Conservation (phyloP, 2,888 invertebrate genomes). For the Tholera decimalis region DNA sequence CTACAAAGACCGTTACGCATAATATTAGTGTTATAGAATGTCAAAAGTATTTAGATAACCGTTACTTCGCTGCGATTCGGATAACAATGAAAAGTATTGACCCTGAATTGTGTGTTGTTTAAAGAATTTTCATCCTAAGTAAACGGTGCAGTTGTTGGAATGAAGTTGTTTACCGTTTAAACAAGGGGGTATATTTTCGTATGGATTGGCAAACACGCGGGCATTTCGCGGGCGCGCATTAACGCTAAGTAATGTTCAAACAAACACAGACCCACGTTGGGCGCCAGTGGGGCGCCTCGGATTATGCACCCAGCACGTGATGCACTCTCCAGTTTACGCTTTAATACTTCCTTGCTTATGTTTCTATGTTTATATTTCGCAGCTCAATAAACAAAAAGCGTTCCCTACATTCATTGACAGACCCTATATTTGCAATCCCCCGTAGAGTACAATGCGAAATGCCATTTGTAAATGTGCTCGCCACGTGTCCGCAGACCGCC, state of each 20-base stretch:
- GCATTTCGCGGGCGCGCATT: constrained; percentile 71
- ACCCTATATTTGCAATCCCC: constrained; percentile 41
- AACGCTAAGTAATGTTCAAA: constrained; percentile 69
- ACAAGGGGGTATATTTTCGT: constrained; percentile 65
- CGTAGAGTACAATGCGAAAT: constrained; percentile 16
- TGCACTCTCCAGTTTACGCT: constrained; percentile 67
- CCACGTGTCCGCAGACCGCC: constrained; percentile 62
- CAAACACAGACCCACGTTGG: constrained; percentile 70
- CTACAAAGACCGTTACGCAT: constrained; percentile 80
- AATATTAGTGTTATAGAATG: constrained; percentile 74
- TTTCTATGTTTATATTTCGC: constrained; percentile 79
- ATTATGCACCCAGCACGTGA: constrained; percentile 65
- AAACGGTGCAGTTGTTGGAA: constrained; percentile 66
- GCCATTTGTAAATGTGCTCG: constrained; percentile 49
- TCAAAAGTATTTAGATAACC: constrained; percentile 72
- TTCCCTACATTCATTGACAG: constrained; percentile 36
- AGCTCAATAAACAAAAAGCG: constrained; percentile 70
- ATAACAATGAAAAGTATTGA: constrained; percentile 72
- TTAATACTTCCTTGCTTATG: constrained; percentile 68
- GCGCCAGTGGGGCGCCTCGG: constrained; percentile 66
- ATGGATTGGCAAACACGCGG: constrained; percentile 68
- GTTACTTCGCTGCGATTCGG: constrained; percentile 69
- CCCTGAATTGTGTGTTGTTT: constrained; percentile 62
- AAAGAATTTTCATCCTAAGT: constrained; percentile 70
- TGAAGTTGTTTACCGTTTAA: constrained; percentile 65